These are phyloP conservation scores for Pristiophorus japonicus DNA, from an alignment of 2,113 vertebrate genomes.

Conservation along the genomic window DNA sequence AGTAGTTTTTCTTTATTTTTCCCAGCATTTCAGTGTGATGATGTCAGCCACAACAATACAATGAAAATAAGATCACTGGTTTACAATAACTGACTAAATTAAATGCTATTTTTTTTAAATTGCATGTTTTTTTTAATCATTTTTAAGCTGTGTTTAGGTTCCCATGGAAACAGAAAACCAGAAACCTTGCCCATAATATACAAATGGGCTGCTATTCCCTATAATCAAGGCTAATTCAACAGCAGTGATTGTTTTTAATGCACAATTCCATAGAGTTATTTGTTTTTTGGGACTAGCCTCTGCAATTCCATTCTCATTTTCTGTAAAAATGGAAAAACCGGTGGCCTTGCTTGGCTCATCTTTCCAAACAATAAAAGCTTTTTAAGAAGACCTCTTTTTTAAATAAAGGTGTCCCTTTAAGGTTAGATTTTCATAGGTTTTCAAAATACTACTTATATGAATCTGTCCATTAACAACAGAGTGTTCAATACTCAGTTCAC, in stretches of 20 bases:
- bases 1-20: neutral
- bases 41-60: neutral
- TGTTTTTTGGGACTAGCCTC: neutral
- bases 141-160: neutral
- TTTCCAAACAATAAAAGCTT: neutral
- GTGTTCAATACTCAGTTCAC: neutral
- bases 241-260: neutral
- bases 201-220: neutral
- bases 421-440: neutral
- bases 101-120: neutral
- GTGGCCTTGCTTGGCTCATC: neutral
- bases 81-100: neutral
- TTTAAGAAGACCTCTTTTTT: neutral
- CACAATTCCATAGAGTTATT: neutral
- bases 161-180: neutral
- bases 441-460: slow-evolving; percentile 39
- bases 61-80: neutral
- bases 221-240: neutral
- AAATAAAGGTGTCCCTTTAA: too few species aligned
- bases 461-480: slow-evolving; percentile 34
- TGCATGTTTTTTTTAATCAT: neutral
- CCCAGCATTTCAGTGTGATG: neutral
- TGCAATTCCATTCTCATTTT: neutral
- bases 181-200: neutral
- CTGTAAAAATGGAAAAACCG: neutral